phyloP scores from a whole-genome alignment of 2,113 vertebrate genomes.

The Ascaphus truei region DNA sequence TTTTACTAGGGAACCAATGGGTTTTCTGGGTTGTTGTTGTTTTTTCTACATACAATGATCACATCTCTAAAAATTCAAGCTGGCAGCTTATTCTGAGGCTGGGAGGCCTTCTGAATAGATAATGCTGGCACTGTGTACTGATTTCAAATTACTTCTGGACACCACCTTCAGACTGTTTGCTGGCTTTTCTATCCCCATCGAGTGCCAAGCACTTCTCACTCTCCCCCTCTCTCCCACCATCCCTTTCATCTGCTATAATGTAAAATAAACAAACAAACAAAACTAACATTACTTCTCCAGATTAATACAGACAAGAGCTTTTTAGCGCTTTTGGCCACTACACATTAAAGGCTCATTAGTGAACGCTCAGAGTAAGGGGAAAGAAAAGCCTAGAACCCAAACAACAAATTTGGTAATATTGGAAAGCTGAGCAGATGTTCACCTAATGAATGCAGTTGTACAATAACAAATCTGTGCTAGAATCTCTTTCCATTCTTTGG shows the following conservation, averaged over 20 bases:
- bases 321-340: background rate
- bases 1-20: background rate
- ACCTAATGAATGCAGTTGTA: background rate
- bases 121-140: slow-evolving; percentile 15
- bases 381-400: slow-evolving; percentile 4
- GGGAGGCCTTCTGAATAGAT: slow-evolving; percentile 16
- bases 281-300: background rate
- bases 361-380: background rate
- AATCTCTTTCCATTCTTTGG: slow-evolving; percentile 2
- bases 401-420: slow-evolving; percentile 10
- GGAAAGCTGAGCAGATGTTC: background rate
- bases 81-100: background rate
- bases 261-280: slow-evolving; percentile 21
- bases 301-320: slow-evolving; percentile 6
- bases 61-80: slow-evolving; percentile 7
- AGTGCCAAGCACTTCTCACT: background rate
- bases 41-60: slow-evolving; percentile 11
- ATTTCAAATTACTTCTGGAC: too few relatives aligned
- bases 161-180: slow-evolving; percentile 10
- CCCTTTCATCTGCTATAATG: background rate
- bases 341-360: slow-evolving; percentile 13
- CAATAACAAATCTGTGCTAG: slow-evolving; percentile 5
- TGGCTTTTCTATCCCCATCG: background rate
- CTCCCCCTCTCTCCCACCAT: background rate
- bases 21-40: slow-evolving; percentile 5